Conservation (phyloP, 2,888 invertebrate genomes). For the Trissolcus japonicus region DNA sequence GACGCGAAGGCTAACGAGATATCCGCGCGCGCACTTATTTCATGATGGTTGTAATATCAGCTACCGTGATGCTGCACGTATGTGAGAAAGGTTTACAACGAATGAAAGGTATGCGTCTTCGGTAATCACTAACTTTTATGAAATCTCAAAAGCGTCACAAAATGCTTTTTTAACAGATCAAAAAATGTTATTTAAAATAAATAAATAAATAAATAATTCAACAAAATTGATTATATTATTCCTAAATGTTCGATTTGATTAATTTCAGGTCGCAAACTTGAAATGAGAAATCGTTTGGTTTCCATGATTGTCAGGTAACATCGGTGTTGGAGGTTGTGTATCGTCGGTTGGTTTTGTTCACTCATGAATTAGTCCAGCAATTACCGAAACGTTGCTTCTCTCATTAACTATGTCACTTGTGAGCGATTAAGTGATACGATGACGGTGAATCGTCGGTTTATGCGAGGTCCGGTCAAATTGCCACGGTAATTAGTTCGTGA, state of each 20-base stretch:
- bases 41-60: slow-evolving; percentile 49
- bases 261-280: neutral
- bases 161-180: too few species aligned
- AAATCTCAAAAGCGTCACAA: slow-evolving; percentile 20
- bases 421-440: slow-evolving; percentile 58
- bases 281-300: slow-evolving; percentile 19
- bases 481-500: slow-evolving; percentile 57
- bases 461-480: slow-evolving; percentile 57
- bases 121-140: slow-evolving; percentile 55
- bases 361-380: slow-evolving; percentile 54
- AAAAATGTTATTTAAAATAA: too few species aligned
- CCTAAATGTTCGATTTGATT: too few species aligned
- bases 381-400: slow-evolving; percentile 56
- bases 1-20: slow-evolving; percentile 51
- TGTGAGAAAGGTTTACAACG: slow-evolving; percentile 30
- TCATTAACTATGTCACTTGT: slow-evolving; percentile 58
- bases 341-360: slow-evolving; percentile 37
- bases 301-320: slow-evolving; percentile 35
- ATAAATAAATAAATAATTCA: too few species aligned
- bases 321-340: slow-evolving; percentile 23
- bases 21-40: slow-evolving; percentile 52
- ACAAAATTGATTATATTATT: too few species aligned
- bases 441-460: slow-evolving; percentile 56
- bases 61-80: slow-evolving; percentile 27
- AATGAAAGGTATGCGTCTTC: slow-evolving; percentile 47